These are phyloP conservation scores for Euleptes europaea DNA, from an alignment of 2,113 vertebrate species.

Conservation along the genomic window DNA sequence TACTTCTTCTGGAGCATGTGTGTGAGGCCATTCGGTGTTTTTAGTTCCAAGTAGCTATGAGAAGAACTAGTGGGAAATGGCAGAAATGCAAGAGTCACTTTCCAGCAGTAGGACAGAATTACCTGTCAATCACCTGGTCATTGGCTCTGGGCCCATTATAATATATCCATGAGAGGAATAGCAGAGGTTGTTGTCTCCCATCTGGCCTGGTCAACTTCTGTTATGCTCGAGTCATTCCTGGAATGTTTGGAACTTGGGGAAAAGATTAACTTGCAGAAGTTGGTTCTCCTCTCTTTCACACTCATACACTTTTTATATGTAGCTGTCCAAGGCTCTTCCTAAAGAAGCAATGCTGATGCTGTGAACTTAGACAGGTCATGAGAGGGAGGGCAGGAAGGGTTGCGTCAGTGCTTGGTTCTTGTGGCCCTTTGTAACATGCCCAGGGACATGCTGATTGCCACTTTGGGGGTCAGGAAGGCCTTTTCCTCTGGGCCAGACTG, in stretches of 20 bases:
- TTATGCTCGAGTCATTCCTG: slow-evolving; percentile 12
- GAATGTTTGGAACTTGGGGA: slow-evolving; percentile 52
- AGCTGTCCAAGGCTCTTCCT: not conserved
- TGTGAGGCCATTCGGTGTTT: not conserved
- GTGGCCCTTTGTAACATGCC: no score
- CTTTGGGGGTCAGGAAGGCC: no score
- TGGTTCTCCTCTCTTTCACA: not conserved
- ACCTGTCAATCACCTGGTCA: not conserved
- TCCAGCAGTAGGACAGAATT: not conserved
- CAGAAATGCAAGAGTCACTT: not conserved
- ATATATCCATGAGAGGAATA: not conserved
- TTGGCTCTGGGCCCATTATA: not conserved
- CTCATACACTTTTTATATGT: not conserved
- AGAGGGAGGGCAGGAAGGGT: no score
- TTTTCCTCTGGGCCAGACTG: no score
- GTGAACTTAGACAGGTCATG: no score
- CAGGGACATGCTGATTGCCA: no score
- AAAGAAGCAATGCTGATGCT: no score
- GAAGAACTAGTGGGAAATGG: not conserved
- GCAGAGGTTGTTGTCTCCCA: not conserved
- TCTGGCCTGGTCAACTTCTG: fast-evolving
- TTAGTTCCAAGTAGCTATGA: not conserved
- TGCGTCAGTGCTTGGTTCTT: no score
- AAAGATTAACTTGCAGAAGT: slow-evolving; percentile 50
- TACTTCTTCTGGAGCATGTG: not conserved